A percentile compares a stretch with the other conserved stretches of the same genome.
Evolutionary conservation across 1,140 invertebrate species (phyloP).

Genomic region (Sarcophaga peregrina): DNA sequence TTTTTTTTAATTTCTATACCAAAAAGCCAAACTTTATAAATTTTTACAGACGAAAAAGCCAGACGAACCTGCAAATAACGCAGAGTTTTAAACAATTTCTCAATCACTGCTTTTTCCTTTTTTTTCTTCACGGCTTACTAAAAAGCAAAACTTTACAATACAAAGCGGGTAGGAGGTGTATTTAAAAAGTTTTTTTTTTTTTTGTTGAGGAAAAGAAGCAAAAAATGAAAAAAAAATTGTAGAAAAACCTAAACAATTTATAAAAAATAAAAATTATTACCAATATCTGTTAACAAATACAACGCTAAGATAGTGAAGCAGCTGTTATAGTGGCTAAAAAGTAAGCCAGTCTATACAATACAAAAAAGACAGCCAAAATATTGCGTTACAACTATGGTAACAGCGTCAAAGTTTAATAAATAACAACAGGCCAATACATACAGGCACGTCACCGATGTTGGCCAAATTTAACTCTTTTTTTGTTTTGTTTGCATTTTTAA

Average conservation of each 20-base stretch:
- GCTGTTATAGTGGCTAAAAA: too few species aligned
- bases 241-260: neutral
- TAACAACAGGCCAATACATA: neutral
- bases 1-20: neutral
- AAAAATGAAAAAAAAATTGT: neutral
- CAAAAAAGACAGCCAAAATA: neutral
- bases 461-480: neutral
- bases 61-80: neutral
- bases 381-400: neutral
- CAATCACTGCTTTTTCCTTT: neutral
- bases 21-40: neutral
- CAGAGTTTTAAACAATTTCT: slow-evolving; percentile 6
- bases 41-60: neutral
- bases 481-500: neutral
- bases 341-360: neutral
- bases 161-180: too few species aligned
- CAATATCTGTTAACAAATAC: neutral
- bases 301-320: too few species aligned
- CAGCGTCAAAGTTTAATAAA: neutral
- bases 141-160: too few species aligned
- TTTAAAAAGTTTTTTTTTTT: too few species aligned
- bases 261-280: neutral
- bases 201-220: too few species aligned
- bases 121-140: neutral
- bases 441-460: neutral